Evolutionary conservation across 2,888 invertebrate genomes (phyloP).

Genomic region (Patella pellucida): DNA sequence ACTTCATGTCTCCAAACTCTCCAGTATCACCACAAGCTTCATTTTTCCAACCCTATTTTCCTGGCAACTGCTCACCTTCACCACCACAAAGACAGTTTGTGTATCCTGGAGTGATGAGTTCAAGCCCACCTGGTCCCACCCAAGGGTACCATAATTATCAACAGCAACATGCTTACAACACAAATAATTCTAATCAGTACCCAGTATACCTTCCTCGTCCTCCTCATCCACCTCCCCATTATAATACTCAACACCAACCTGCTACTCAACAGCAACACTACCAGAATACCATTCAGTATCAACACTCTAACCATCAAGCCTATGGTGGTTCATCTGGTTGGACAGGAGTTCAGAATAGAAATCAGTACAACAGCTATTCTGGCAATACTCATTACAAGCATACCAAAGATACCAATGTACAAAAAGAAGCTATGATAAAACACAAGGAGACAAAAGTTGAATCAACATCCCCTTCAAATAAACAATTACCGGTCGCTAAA

Average conservation of each 20-base stretch:
- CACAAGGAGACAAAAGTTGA: slow-evolving; percentile 7
- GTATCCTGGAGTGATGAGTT: not conserved
- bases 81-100: not conserved
- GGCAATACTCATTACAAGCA: not conserved
- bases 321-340: no score
- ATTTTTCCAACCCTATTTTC: slow-evolving; percentile 17
- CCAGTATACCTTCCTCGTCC: not conserved
- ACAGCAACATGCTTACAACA: not conserved
- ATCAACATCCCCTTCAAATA: not conserved
- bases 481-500: slow-evolving; percentile 13
- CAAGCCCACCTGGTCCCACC: not conserved
- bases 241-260: not conserved
- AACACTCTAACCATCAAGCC: no score
- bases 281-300: not conserved
- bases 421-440: not conserved
- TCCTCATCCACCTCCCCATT: not conserved
- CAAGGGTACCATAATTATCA: not conserved
- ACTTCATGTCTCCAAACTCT: slow-evolving; percentile 16
- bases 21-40: slow-evolving; percentile 8
- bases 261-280: not conserved
- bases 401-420: not conserved
- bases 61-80: not conserved
- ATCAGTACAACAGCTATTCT: not conserved
- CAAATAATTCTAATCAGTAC: not conserved
- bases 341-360: no score